Base-by-base conservation (phyloP, 2,888 invertebrate species). In the Cephonodes hylas region DNA sequence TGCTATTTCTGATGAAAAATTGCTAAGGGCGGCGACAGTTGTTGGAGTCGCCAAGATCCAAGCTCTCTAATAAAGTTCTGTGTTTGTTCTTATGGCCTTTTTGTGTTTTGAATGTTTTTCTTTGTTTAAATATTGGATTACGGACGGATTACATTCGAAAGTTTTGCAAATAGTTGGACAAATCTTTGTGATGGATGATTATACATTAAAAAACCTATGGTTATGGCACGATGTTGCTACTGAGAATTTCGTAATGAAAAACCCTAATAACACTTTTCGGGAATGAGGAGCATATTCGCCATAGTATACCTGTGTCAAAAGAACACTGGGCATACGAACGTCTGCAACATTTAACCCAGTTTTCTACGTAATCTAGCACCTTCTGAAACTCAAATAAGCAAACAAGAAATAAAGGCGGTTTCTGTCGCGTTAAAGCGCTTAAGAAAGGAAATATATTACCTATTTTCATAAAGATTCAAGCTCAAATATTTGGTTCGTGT, bases 1-100 rank as follows among this genome's bases (percentile, higher is more conserved):
- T 53, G 31, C 53, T 53, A 18, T 53, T 53, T 18, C 18, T 31
- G 53, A 53, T 53, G 53, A 53, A 27, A 27, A 53, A 53, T 31
- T 27, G 53, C 31, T 53, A 18, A 31, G 18, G 53, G 31, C n/a
- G 23, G 20, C 48, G 38, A 45, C 46, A 38, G 45, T 7, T 42
- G 58, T 58, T 18, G 8, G 46, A 25, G 44, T 61, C 34, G 27
- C 8, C 27, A 53, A 27, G 27, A 18, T 53, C 4, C n/a, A 10
- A 46, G 22, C 22, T 23, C 15, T 15, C 3, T 27, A 53, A 53
- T 18, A 18, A 3, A 18, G 18, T 27, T 8, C 18, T 53, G 15
- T 27, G 27, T 18, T 23, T 44, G 4, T 25, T 4, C 4, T 20
- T 18, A 7, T 1, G 3, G 7, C 4, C n/a, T n/a, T n/a, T n/a